Base-by-base conservation (phyloP, 1,140 invertebrate species). In the Orussus abietinus region DNA sequence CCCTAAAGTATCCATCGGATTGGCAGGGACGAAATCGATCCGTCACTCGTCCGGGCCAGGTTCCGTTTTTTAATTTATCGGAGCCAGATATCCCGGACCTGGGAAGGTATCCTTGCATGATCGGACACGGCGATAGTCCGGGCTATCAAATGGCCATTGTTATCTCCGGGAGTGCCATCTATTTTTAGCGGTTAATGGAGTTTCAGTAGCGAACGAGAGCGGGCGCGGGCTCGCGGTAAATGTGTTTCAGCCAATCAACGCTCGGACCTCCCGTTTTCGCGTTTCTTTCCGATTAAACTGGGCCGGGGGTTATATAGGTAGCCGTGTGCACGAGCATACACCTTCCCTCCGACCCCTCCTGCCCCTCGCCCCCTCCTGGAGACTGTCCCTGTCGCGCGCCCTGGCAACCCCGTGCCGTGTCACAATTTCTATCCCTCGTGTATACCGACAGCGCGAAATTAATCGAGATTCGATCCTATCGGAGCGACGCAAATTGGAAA, bases 381-480 rank as follows among this genome's bases (percentile, higher is more conserved):
- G 25, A 28, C 12, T 12, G 25, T 12, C 1, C 12, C n/a, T n/a
- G n/a, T n/a, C n/a, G n/a, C n/a, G n/a, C n/a, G n/a, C n/a, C n/a
- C 31, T 14, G 31, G 22, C 22, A n/a, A n/a, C 6, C n/a, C 6
- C 6, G 22, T n/a, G 22, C 13, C 38, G 39, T 47, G 57, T 56
- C 44, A 57, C 50, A 56, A 59, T 60, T 55, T 48, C 49, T 51
- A 38, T 35, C 28, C 25, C 38, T 32, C 33, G 10, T 21, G 38
- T 34, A 40, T 47, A 40, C 19, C 14, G 41, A 38, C 42, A 39
- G 48, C 32, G 39, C 42, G 46, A 60, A 59, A 64, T 66, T 64
- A 64, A 65, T 65, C 53, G 59, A 53, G 52, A 59, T 63, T 59
- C 59, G 55, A 58, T 60, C 45, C 49, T 51, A 53, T 62, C 53